Evolutionary conservation across 2,888 invertebrate genomes (phyloP).

Genomic region (Mythimna loreyi): DNA sequence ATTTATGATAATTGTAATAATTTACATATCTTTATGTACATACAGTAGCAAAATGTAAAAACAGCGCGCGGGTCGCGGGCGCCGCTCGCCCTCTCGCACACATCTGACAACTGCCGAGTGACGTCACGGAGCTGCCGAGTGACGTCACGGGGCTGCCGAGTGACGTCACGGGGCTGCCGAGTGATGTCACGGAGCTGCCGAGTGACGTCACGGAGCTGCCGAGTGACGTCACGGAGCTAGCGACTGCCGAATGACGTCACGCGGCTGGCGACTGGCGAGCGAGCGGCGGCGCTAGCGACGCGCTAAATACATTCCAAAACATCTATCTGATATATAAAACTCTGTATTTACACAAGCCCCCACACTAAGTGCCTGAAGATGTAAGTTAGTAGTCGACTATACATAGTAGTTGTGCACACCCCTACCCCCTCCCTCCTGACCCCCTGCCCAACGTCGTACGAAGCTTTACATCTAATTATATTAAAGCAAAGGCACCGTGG

Average conservation of each 20-base stretch:
- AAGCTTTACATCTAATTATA: conserved; percentile 48
- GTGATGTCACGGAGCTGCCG: background rate
- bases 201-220: too few relatives aligned
- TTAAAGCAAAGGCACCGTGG: conserved; percentile 74
- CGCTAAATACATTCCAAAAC: conserved; percentile 76
- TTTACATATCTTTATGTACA: conserved; percentile 89
- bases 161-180: background rate
- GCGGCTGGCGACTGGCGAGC: background rate
- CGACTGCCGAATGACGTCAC: conserved; percentile 6
- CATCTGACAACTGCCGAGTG: background rate
- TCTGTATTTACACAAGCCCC: conserved; percentile 82
- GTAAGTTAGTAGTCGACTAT: conserved; percentile 31
- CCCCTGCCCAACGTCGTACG: conserved; percentile 4
- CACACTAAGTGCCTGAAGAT: conserved; percentile 37
- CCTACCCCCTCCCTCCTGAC: too few relatives aligned
- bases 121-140: conserved; percentile 14
- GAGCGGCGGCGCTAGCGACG: conserved; percentile 53
- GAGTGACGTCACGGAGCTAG: background rate
- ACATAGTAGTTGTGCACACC: conserved; percentile 33
- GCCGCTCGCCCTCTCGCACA: conserved; percentile 10
- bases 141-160: too few relatives aligned
- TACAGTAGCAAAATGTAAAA: conserved; percentile 89
- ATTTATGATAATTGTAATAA: conserved; percentile 86
- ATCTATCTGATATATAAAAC: conserved; percentile 78
- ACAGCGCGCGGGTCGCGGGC: conserved; percentile 58